Percentiles rank a stretch among this genome's conserved stretches.
These are phyloP conservation scores for Paramormyrops kingsleyae DNA, from an alignment of 2,113 vertebrate species.

Conservation along the genomic window DNA sequence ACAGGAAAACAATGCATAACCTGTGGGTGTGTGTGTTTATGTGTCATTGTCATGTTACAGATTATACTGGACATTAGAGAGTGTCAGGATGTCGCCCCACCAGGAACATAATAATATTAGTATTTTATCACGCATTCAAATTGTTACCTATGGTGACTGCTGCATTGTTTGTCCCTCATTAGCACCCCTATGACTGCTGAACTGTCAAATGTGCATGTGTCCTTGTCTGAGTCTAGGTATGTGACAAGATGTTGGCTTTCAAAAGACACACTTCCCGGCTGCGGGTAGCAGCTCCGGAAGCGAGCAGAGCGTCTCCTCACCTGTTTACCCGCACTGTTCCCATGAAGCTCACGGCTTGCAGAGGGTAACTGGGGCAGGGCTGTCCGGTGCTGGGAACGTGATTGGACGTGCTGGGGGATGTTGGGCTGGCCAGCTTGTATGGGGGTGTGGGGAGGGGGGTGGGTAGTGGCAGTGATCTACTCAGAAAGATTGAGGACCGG, in stretches of 20 bases:
- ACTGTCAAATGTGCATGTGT: background rate
- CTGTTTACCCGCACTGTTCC: slow-evolving; percentile 57
- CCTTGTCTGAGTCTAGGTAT: background rate
- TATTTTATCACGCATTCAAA: background rate
- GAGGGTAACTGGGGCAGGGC: background rate
- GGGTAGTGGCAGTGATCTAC: slow-evolving; percentile 13
- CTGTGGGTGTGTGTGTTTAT: slow-evolving; percentile 52
- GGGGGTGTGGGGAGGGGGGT: slow-evolving; percentile 7
- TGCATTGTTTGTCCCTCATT: background rate
- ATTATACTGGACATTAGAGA: background rate
- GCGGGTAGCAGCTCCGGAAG: background rate
- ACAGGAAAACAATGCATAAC: slow-evolving; percentile 41
- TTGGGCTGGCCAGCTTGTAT: background rate
- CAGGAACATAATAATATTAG: background rate
- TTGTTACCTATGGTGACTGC: slow-evolving; percentile 38
- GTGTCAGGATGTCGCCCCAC: background rate
- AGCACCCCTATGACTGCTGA: background rate
- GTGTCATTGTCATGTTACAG: slow-evolving; percentile 24
- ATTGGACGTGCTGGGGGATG: background rate
- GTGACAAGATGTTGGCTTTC: background rate
- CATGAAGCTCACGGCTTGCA: slow-evolving; percentile 38
- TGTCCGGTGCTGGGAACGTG: background rate
- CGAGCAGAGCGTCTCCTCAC: slow-evolving; percentile 28
- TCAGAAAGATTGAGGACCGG: slow-evolving; percentile 38
- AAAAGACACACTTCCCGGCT: background rate